Conservation (phyloP, 2,797 vertebrate genomes). For the Stomatorhinus walkeri region DNA sequence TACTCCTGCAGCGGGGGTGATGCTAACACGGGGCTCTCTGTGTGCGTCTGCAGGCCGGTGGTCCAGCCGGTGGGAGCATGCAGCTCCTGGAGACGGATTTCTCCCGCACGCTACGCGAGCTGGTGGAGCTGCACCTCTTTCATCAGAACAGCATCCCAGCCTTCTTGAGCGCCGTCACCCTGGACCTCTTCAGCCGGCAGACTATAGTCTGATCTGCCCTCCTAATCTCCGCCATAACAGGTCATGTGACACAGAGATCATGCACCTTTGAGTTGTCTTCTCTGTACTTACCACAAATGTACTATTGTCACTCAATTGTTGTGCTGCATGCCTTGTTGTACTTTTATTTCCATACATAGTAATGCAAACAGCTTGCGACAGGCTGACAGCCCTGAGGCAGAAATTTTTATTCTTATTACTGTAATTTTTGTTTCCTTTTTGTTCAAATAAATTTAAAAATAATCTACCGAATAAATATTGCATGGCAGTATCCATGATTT, state of each 20-base stretch:
- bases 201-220: slow-evolving; percentile 44
- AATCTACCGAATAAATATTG: not conserved
- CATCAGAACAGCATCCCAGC: slow-evolving; percentile 93
- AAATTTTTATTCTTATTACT: not conserved
- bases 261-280: not conserved
- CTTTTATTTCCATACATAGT: not conserved
- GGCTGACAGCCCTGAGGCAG: not conserved
- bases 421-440: not conserved
- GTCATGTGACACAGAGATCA: not conserved
- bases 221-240: not conserved
- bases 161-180: slow-evolving; percentile 66
- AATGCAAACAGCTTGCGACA: not conserved
- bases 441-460: not conserved
- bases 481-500: not conserved
- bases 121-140: slow-evolving; percentile 81
- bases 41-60: slow-evolving; percentile 36
- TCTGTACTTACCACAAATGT: not conserved
- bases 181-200: slow-evolving; percentile 85
- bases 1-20: not conserved
- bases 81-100: slow-evolving; percentile 82
- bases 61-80: slow-evolving; percentile 51
- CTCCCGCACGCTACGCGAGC: slow-evolving; percentile 69
- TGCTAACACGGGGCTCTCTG: not conserved
- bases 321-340: not conserved
- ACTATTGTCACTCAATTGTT: not conserved